A percentile compares a stretch with the other conserved stretches of the same genome.
These are phyloP conservation scores for Seira sanloemensis DNA, from an alignment of 2,888 invertebrate species.

Conservation along the genomic window DNA sequence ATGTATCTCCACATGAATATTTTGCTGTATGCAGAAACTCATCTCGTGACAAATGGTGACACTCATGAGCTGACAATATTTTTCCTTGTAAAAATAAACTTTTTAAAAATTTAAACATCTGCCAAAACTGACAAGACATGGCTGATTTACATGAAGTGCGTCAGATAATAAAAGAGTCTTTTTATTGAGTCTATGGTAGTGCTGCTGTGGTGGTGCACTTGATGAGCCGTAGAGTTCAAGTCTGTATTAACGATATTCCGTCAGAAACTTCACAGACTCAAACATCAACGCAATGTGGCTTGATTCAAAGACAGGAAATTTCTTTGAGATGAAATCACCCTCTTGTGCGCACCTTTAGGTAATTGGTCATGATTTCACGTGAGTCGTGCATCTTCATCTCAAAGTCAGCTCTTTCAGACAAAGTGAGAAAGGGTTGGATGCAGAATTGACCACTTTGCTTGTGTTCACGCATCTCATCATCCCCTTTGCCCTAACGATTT, in stretches of 20 bases:
- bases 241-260: conserved; percentile 15
- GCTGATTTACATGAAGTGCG: not conserved
- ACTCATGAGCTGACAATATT: not conserved
- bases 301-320: conserved; percentile 10
- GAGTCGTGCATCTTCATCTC: not conserved
- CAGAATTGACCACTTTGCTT: not conserved
- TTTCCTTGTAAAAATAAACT: not conserved
- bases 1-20: no score
- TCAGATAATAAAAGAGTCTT: not conserved
- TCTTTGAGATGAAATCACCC: conserved; percentile 2
- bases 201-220: not conserved
- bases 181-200: not conserved
- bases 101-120: not conserved
- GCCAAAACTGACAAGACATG: not conserved
- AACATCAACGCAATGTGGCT: not conserved
- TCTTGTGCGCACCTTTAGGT: no score
- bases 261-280: conserved; percentile 6
- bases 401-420: no score
- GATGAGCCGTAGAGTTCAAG: conserved; percentile 1
- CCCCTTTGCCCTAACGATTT: not conserved
- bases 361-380: not conserved
- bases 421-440: no score
- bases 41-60: not conserved
- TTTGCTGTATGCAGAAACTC: no score
- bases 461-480: conserved; percentile 13